Base-by-base conservation (phyloP, 2,888 invertebrate species). In the Papilio demoleus region DNA sequence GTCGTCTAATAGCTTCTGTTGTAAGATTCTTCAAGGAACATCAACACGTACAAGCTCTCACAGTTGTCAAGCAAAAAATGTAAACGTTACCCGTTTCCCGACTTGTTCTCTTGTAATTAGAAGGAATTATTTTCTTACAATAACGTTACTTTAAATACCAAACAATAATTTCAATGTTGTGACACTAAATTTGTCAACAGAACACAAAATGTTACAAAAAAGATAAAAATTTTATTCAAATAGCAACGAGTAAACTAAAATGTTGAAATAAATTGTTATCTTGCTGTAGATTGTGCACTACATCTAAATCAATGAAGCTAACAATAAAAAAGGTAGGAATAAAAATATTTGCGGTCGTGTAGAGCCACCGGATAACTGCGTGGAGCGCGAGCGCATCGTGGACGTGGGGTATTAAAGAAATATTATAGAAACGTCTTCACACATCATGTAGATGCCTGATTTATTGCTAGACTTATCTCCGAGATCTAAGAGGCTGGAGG, bases 381-480 rank as follows among this genome's bases (percentile, higher is more conserved):
- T 36, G 62, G 36, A 36, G 34, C 56, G 56, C 42, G 47, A 68
- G 47, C 63, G 58, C 27, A 68, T 63, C 58, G 45, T 24, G 53
- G 56, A 68, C 36, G 63, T 22, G 36, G 50, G 65, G 64, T 64
- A 60, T 70, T 68, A 60, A 67, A 68, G 68, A 68, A 66, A 70
- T 71, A 68, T 70, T 64, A 70, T 70, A 60, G 65, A 68, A 70
- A 70, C 68, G 71, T 66, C 68, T 65, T 65, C 72, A 67, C 72
- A 70, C 72, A 69, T 72, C 56, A 68, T 67, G 68, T 69, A 70
- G 71, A 74, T 76, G 74, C 71, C 70, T 75, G 76, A 75, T 73
- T 75, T 75, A 76, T 76, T 73, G 77, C 72, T 71, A 70, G 68
- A 78, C 79, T 81, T 88, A 88, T 89, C 87, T 72, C 17, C 72